Base-by-base conservation (phyloP, 2,797 vertebrate species). In the Xerus rutilus region DNA sequence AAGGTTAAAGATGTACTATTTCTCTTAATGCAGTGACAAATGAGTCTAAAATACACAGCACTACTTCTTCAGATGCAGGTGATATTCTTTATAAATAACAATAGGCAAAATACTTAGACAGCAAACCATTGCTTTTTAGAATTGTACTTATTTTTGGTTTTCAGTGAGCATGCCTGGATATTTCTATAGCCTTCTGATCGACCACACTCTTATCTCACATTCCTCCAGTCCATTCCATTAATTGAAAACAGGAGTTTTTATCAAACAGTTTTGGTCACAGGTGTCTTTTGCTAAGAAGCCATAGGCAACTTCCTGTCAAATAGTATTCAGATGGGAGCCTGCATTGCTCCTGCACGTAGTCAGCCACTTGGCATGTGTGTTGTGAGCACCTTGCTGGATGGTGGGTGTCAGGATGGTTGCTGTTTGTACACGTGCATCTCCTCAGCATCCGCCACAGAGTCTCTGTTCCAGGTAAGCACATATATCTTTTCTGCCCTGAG, bases 241-340 rank as follows among this genome's bases (percentile, higher is more conserved):
- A 67, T 73, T 69, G 88, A 86, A 93, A 91, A 79, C 2, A 70
- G 47, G 30, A 83, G 39, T 72, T 95, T 91, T 70, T 30, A 65
- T 90, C n/a, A 79, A 93, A 52, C 93, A 65, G 52, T 89, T 97
- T 65, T 15, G 54, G 59, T 64, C 35, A 69, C 18, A 21, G 23
- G 20, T 59, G 5, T 87, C 18, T 69, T 89, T 65, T 91, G 70
- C 45, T 78, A 49, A 92, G 85, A 84, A 92, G 82, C n/a, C 69
- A 78, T 43, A 32, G 45, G 21, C 81, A 45, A 52, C 54, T 87
- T 81, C 11, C 4, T 6, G 21, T 64, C 65, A 79, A 35, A 47
- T n/a, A 30, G 59, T 49, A 35, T 73, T 89, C 20, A 21, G 20
- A 52, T 89, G 74, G 84, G 2, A 59, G 73, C 30, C n/a, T 62